Conservation (phyloP, 2,797 vertebrate species). For the Sebastes minor region DNA sequence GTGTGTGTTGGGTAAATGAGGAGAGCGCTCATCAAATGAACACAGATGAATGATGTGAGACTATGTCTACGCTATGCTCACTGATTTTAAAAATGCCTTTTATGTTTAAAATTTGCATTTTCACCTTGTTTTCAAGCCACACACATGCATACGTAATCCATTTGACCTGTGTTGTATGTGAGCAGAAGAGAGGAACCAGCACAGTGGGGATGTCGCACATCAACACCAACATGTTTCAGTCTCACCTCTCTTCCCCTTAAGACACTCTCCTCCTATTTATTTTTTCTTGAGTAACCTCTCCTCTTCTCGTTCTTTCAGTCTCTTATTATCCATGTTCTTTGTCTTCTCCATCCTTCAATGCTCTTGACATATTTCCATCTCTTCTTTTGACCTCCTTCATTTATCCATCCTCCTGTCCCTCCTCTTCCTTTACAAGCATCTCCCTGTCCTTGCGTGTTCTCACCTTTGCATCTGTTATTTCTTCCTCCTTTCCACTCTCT, state of each 20-base stretch:
- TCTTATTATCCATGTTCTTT: not conserved
- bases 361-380: not conserved
- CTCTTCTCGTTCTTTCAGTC: not conserved
- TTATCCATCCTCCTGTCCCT: not conserved
- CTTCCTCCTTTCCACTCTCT: not conserved
- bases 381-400: not conserved
- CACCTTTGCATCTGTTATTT: constrained; percentile 32
- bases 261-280: not conserved
- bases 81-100: not conserved
- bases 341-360: not conserved
- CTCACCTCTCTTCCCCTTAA: constrained; percentile 21
- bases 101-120: not conserved
- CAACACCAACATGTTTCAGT: constrained; percentile 35
- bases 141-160: not conserved
- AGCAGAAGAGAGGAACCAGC: constrained; percentile 13
- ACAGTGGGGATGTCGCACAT: constrained; percentile 19
- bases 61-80: not conserved
- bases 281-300: constrained; percentile 1
- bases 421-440: not conserved
- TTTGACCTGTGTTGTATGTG: constrained; percentile 13
- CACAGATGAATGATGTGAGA: not conserved
- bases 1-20: not conserved
- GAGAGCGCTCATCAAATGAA: not conserved
- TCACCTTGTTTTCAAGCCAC: not conserved
- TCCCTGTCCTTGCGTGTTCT: constrained; percentile 13